Conservation (phyloP, 2,113 vertebrate genomes). For the Myiopsitta monachus region DNA sequence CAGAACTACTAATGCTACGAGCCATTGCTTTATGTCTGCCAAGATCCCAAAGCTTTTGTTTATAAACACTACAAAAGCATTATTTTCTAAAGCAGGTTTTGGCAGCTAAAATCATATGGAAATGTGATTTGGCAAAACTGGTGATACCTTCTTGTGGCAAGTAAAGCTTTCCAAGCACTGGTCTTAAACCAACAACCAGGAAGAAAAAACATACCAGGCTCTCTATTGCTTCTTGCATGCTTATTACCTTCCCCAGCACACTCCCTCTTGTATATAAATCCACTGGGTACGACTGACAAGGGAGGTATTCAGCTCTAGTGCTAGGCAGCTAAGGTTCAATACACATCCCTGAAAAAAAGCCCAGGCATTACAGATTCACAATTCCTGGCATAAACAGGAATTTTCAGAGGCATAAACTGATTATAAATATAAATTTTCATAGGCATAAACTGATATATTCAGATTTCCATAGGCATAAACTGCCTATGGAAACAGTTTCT, state of each 20-base stretch:
- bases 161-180: neutral
- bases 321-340: neutral
- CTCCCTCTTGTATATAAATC: rapidly evolving
- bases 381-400: rapidly evolving
- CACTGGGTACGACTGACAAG: neutral
- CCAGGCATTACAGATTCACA: neutral
- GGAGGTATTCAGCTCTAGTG: neutral
- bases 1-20: neutral
- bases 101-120: neutral
- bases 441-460: too few species aligned
- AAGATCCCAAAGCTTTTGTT: neutral
- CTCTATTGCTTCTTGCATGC: neutral
- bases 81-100: conserved; percentile 3
- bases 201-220: neutral
- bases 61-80: conserved; percentile 5
- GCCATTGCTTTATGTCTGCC: neutral
- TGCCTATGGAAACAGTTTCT: neutral
- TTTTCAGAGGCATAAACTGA: too few species aligned
- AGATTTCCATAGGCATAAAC: too few species aligned
- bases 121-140: conserved; percentile 4
- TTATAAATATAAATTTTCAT: too few species aligned
- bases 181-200: neutral
- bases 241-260: neutral
- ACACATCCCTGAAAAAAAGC: neutral
- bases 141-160: neutral